Base-by-base conservation (phyloP, 1,140 invertebrate genomes). In the Gonatopus flavifemur region DNA sequence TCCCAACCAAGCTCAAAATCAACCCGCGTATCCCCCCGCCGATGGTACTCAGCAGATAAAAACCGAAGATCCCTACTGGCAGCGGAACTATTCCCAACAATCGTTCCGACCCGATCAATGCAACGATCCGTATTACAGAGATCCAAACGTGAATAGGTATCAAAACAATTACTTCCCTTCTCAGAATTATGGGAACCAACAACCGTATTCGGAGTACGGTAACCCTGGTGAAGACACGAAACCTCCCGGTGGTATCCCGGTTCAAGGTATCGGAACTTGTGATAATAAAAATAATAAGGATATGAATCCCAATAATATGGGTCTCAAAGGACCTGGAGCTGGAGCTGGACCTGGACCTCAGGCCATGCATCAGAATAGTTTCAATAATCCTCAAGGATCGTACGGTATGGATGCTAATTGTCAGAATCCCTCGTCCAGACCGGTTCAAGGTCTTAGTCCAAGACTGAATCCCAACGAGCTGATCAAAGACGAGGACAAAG, bases 41-140 rank as follows among this genome's bases (percentile, higher is more conserved):
- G 64, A 67, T 5, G 28, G 37, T n/a, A 25, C 43, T 2, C 57
- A 57, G 48, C 54, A 62, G 10, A 69, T 50, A 32, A 48, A 57
- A 33, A 48, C 54, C 7, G 66, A 72, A 4, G 67, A 76, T 38
- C 61, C 68, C n/a, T 76, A 67, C 31, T 77, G 72, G 76, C 74
- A 76, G 39, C 55, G 66, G 12, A 75, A 70, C 54, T 78, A 77
- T 52, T 30, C 58, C 15, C 66, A 70, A 21, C 67, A 69, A 37
- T n/a, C 66, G 5, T 67, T 67, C 13, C 47, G 59, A 7, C 33
- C 64, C 4, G 67, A 74, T 36, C 66, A 74, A 12, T 72, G 67
- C 24, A 64, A 64, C 19, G 68, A 75, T 39, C 45, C 64, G 0
- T 76, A 74, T 43, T 76, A 66, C 24, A 52, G 66, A 5, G 70